A percentile compares a stretch with the other conserved stretches of the same genome.
Conservation (phyloP, 2,113 vertebrate species). For the Chloropsis cyanopogon region DNA sequence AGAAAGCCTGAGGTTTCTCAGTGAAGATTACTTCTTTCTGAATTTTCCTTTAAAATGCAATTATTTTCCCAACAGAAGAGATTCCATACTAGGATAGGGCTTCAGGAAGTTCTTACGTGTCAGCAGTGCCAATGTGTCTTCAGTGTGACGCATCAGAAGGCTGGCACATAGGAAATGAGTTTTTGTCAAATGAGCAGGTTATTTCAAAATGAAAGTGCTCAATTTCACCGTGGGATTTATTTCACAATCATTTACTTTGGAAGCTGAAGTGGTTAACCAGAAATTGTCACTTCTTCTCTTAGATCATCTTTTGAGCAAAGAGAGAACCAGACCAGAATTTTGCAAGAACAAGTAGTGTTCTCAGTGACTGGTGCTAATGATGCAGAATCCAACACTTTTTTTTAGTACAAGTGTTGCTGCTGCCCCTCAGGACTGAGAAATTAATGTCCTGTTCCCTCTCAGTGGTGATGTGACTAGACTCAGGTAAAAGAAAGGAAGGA, state of each 20-base stretch:
- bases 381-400: neutral
- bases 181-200: neutral
- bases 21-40: neutral
- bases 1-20: neutral
- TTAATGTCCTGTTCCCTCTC: neutral
- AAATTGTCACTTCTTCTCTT: neutral
- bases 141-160: neutral
- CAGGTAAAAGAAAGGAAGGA: neutral
- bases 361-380: neutral
- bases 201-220: neutral
- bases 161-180: neutral
- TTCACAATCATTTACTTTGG: neutral
- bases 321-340: neutral
- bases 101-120: neutral
- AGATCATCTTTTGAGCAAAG: neutral
- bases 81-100: neutral
- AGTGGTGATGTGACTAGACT: neutral
- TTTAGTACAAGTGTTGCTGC: neutral
- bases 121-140: neutral
- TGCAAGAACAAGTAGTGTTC: neutral
- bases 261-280: neutral
- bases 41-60: neutral
- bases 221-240: neutral
- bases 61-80: neutral
- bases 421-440: neutral